Evolutionary conservation across 2,797 vertebrate genomes (phyloP), one percentile per base, ranked within the genome.

Genomic region (Sphaeramia orbicularis): DNA sequence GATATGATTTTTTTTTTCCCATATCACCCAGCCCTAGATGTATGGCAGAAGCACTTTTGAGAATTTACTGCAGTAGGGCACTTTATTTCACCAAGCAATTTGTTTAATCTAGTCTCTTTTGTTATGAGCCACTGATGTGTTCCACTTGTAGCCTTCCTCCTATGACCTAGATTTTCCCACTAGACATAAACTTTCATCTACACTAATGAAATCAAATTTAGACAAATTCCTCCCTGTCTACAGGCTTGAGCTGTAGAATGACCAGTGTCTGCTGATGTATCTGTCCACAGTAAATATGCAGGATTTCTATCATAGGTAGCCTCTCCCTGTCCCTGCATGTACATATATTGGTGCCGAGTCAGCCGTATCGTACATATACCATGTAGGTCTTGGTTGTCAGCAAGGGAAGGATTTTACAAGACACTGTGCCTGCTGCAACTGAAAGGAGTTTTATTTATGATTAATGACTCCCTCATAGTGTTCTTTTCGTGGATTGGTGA

Each of bases 381-480:
- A 21, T 12, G 0, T 51, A 52, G 40, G 58, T n/a, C 19, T 19
- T 15, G 44, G 21, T 45, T 45, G 43, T 36, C 57, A 74, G 41
- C 47, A n/a, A 45, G 57, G 74, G 51, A 71, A 48, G 40, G 38
- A 37, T 51, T 60, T 41, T 45, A 44, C 59, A 44, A 41, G 57
- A 4, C 0, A 7, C 24, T 54, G 13, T 49, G n/a, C 14, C 53
- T 44, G 55, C 49, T 55, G 52, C 30, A 15, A 66, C 54, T 41
- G 44, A 62, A 71, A 50, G 72, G 32, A 37, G 13, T 68, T 83
- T 55, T 35, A 16, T 15, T 58, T 74, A 67, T 82, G 70, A 89
- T 77, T 69, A 73, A 81, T 70, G 36, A 21, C 56, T 36, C 24
- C 18, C 30, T 66, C 38, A 11, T 51, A 12, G 38, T n/a, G 3